A percentile compares a stretch with the other conserved stretches of the same genome.
Evolutionary conservation across 2,113 vertebrate genomes (phyloP).

Genomic region (Procapra przewalskii): DNA sequence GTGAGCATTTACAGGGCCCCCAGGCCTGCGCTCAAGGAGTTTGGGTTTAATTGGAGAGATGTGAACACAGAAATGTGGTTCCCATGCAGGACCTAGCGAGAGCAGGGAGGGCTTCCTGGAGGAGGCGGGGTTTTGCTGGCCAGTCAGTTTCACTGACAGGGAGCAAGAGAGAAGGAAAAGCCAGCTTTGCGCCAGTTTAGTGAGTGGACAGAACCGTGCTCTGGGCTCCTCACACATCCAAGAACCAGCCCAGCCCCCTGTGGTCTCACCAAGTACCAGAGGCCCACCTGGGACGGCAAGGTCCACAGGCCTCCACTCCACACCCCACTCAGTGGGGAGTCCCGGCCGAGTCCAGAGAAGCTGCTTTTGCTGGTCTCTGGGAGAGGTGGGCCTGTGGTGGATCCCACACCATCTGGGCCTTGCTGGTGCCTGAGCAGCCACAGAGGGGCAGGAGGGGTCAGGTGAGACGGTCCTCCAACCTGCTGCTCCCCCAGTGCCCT

Average conservation of each 20-base stretch:
- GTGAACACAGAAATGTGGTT: neutral
- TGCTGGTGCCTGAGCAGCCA: neutral
- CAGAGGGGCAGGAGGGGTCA: neutral
- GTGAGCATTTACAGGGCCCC: neutral
- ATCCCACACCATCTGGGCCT: neutral
- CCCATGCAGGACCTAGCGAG: rapidly evolving
- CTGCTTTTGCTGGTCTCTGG: neutral
- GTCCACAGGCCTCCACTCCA: neutral
- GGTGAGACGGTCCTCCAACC: neutral
- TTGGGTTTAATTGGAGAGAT: neutral
- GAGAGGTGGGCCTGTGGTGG: neutral
- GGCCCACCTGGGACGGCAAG: neutral
- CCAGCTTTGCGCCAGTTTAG: neutral
- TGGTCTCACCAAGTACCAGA: neutral
- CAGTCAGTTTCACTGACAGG: neutral
- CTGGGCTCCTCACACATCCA: neutral
- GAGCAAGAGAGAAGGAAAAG: neutral
- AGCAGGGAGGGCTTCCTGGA: neutral
- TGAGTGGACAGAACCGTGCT: neutral
- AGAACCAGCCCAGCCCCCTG: neutral
- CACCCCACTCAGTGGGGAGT: neutral
- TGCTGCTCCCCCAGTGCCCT: neutral
- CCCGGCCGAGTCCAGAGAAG: rapidly evolving
- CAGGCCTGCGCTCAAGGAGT: neutral
- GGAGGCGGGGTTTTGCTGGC: neutral